A percentile compares a stretch with the other conserved stretches of the same genome.
These are phyloP conservation scores for Nematopogon swammerdamellus DNA, from an alignment of 2,888 invertebrate genomes.

Conservation along the genomic window DNA sequence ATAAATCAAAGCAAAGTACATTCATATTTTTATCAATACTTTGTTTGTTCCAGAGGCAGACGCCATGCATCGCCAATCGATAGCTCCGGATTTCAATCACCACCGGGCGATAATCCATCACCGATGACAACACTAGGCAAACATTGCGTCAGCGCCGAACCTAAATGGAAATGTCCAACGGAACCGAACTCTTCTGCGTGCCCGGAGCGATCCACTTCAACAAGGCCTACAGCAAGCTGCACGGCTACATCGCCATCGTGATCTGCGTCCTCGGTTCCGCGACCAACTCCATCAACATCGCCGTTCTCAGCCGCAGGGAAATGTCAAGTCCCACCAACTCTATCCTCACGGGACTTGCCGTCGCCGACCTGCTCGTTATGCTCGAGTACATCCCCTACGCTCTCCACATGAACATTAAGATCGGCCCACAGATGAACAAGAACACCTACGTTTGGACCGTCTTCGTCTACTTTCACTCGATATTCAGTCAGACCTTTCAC, in stretches of 20 bases:
- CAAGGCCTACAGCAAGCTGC: constrained; percentile 66
- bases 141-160: neutral
- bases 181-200: constrained; percentile 51
- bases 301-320: constrained; percentile 83
- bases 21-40: too few relatives aligned
- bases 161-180: constrained; percentile 26
- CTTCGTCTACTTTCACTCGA: constrained; percentile 86
- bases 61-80: neutral
- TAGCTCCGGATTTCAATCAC: neutral
- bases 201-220: constrained; percentile 59
- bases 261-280: constrained; percentile 89
- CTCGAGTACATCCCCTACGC: constrained; percentile 91
- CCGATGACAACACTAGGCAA: neutral
- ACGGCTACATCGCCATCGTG: constrained; percentile 81
- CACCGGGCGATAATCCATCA: neutral
- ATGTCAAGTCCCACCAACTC: constrained; percentile 92
- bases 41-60: neutral
- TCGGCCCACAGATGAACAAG: constrained; percentile 47
- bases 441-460: constrained; percentile 73
- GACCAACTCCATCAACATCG: constrained; percentile 89
- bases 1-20: too few relatives aligned
- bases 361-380: constrained; percentile 93
- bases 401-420: constrained; percentile 72
- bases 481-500: constrained; percentile 84
- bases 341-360: constrained; percentile 85